These are phyloP conservation scores for Cryptops parisi DNA, from an alignment of 2,888 invertebrate species.

Conservation along the genomic window DNA sequence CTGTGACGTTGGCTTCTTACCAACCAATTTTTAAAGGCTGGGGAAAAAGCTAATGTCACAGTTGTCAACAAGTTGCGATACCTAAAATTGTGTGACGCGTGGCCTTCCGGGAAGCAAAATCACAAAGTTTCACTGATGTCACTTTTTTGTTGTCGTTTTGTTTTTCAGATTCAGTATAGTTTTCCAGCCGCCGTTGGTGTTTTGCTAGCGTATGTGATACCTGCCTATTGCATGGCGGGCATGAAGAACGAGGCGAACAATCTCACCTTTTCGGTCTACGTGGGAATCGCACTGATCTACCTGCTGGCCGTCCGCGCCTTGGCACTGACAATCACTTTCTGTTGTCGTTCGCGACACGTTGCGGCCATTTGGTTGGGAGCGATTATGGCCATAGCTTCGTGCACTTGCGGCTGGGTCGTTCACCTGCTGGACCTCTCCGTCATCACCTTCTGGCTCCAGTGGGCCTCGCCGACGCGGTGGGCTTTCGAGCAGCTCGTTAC, in stretches of 20 bases:
- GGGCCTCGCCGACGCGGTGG: slow-evolving; percentile 59
- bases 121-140: no score
- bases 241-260: slow-evolving; percentile 23
- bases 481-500: slow-evolving; percentile 44
- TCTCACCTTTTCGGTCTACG: slow-evolving; percentile 21
- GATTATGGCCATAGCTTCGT: slow-evolving; percentile 43
- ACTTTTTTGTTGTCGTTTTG: slow-evolving; percentile 6
- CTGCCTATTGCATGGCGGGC: slow-evolving; percentile 42
- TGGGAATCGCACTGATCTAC: slow-evolving; percentile 31
- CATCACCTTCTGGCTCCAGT: slow-evolving; percentile 50
- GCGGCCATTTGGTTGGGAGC: slow-evolving; percentile 46
- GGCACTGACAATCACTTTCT: slow-evolving; percentile 46
- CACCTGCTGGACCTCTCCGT: slow-evolving; percentile 51
- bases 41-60: no score
- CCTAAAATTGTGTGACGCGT: no score
- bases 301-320: slow-evolving; percentile 28
- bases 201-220: slow-evolving; percentile 70
- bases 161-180: slow-evolving; percentile 55
- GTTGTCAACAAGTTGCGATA: no score
- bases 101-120: no score
- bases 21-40: no score
- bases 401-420: slow-evolving; percentile 49
- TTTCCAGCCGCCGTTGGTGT: slow-evolving; percentile 61
- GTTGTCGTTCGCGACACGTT: slow-evolving; percentile 46
- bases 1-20: no score